Conservation (phyloP, 1,140 invertebrate species). For the Tenebrio molitor region DNA sequence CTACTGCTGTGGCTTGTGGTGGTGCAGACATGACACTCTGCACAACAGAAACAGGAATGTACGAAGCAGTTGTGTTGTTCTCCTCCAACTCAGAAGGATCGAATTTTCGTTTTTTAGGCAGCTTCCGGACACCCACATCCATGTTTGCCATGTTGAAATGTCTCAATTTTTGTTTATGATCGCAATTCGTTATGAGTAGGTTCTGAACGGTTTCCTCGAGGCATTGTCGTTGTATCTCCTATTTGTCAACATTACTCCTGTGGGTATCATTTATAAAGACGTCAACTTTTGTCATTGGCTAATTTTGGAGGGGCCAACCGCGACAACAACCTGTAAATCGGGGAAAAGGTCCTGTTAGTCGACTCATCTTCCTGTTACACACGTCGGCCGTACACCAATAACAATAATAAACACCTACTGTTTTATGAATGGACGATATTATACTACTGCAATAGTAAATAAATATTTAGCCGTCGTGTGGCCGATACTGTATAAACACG, state of each 20-base stretch:
- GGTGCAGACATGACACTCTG: slow-evolving; percentile 65
- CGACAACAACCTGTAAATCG: slow-evolving; percentile 21
- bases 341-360: slow-evolving; percentile 1
- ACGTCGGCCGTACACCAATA: slow-evolving; percentile 14
- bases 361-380: neutral
- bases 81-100: slow-evolving; percentile 87
- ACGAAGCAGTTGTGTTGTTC: slow-evolving; percentile 51
- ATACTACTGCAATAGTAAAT: slow-evolving; percentile 62
- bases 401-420: slow-evolving; percentile 55
- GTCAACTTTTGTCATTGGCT: slow-evolving; percentile 44
- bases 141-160: slow-evolving; percentile 55
- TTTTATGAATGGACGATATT: slow-evolving; percentile 63
- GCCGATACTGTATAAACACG: slow-evolving; percentile 34
- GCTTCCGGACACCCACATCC: slow-evolving; percentile 73
- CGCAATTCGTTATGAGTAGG: slow-evolving; percentile 53
- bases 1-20: slow-evolving; percentile 73
- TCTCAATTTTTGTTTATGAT: slow-evolving; percentile 6
- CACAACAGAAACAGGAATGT: slow-evolving; percentile 63
- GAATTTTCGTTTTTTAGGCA: slow-evolving; percentile 92
- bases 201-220: slow-evolving; percentile 55
- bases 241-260: slow-evolving; percentile 41
- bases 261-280: slow-evolving; percentile 40
- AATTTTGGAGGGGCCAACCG: slow-evolving; percentile 1
- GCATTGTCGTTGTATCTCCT: slow-evolving; percentile 43
- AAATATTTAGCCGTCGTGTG: slow-evolving; percentile 57